A percentile compares a stretch with the other conserved stretches of the same genome.
Evolutionary conservation across 2,113 vertebrate genomes (phyloP).

Genomic region (Microcebus tavaratra): DNA sequence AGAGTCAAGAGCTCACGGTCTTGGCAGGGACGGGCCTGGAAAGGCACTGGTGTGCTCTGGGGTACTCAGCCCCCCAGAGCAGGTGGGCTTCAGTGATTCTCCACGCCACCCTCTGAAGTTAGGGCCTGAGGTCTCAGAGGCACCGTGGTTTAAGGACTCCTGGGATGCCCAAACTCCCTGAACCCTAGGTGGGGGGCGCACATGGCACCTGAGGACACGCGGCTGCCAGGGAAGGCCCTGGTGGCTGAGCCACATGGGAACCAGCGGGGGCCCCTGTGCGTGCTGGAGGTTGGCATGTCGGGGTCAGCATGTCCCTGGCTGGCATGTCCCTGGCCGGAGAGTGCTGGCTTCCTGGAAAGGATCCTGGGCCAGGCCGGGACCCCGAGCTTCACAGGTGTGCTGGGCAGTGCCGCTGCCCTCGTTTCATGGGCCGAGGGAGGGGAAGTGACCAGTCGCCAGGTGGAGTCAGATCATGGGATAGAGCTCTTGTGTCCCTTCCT

Average conservation of each 20-base stretch:
- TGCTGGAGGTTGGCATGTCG: rapidly evolving
- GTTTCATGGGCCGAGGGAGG: not conserved
- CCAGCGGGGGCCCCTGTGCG: not conserved
- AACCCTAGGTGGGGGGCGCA: not conserved
- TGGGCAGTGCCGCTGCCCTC: rapidly evolving
- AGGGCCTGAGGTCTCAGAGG: not conserved
- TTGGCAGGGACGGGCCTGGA: not conserved
- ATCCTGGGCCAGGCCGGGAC: no score
- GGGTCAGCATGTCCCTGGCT: rapidly evolving
- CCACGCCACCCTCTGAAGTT: no score
- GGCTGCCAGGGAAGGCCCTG: not conserved
- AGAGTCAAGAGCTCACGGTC: rapidly evolving
- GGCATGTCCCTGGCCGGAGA: rapidly evolving
- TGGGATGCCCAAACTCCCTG: not conserved
- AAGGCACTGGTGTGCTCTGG: no score
- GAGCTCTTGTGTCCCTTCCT: not conserved
- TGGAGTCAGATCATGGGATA: not conserved
- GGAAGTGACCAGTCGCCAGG: rapidly evolving
- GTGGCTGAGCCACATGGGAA: not conserved
- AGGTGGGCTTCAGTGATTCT: not conserved
- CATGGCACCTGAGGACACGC: not conserved
- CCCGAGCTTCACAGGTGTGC: rapidly evolving
- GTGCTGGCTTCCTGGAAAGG: not conserved
- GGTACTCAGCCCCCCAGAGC: not conserved
- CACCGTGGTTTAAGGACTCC: not conserved